Base-by-base conservation (phyloP, 2,888 invertebrate genomes). In the Morpho helenor region DNA sequence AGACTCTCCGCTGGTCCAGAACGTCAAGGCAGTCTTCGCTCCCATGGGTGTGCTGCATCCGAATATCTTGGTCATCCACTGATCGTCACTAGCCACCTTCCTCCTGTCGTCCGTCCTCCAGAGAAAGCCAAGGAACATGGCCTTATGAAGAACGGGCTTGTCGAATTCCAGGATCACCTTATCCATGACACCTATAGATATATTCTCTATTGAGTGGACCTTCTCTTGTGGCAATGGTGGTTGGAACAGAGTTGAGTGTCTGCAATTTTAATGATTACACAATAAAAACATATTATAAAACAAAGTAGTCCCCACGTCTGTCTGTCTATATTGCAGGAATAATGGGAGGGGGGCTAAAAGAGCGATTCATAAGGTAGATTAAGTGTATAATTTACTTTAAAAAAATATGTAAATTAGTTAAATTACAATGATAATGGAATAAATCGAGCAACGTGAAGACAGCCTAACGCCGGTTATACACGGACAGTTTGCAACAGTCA, bases 161-260 rank as follows among this genome's bases (percentile, higher is more conserved):
- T 93, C 87, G 76, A 94, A 96, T 52, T 92, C 85, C 0, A 96
- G 68, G 56, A 92, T 92, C 16, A 96, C 91, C 83, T 96, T 96
- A 61, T 93, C 91, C 5, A 94, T 93, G 0, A 91, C 91, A 0
- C 95, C 96, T 64, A 94, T 92, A 0, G 92, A 91, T 43, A 95
- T 73, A 22, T 84, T 84, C 75, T 93, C 69, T 51, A 95, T 94
- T 2, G 92, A 89, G 9, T 80, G 79, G 0, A 84, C 64, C 80
- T 95, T 95, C 3, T 74, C 70, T 8, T 72, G 59, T 0, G 94
- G 92, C 40, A 95, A 74, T 3, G 79, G 66, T 0, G 95, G 95
- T 5, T 75, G 68, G 72, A 95, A 95, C 23, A 94, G 64, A 0
- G 74, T 75, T 7, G 77, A 62, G 62, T 92, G 78, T 57, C 90